Evolutionary conservation across 2,113 vertebrate species (phyloP).

Genomic region (Hemichromis elongatus): DNA sequence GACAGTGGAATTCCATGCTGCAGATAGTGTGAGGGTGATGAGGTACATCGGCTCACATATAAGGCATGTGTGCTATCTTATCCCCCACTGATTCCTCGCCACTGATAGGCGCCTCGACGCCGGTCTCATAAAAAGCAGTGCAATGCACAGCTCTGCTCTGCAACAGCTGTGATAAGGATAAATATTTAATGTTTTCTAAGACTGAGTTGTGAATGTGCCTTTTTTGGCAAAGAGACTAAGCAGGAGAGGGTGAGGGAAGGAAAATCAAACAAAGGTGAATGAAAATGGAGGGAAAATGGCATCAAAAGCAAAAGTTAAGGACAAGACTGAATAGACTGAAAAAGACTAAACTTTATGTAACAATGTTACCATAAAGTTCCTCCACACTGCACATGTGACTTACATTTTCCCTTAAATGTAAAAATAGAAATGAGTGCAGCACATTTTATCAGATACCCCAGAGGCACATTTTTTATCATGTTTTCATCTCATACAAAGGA

Average conservation of each 20-base stretch:
- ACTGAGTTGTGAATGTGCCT: not conserved
- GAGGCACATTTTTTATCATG: not conserved
- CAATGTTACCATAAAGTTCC: not conserved
- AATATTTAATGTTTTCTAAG: conserved; percentile 11
- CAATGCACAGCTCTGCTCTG: not conserved
- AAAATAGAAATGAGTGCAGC: not conserved
- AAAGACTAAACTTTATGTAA: too few relatives aligned
- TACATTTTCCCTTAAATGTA: not conserved
- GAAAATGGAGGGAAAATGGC: not conserved
- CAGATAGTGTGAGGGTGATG: not conserved
- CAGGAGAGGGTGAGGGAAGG: not conserved
- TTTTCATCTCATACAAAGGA: not conserved
- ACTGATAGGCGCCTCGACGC: not conserved
- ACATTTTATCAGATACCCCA: not conserved
- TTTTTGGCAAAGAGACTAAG: not conserved
- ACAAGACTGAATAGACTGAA: not conserved
- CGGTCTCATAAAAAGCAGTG: not conserved
- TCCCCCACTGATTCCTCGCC: not conserved
- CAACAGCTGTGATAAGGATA: conserved; percentile 32
- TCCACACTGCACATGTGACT: not conserved
- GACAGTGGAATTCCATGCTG: not conserved
- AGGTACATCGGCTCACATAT: not conserved
- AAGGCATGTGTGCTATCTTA: not conserved
- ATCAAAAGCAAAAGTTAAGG: not conserved
- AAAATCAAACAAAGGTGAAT: not conserved